Evolutionary conservation across 2,113 vertebrate species (phyloP).

Genomic region (Nothoprocta pentlandii): DNA sequence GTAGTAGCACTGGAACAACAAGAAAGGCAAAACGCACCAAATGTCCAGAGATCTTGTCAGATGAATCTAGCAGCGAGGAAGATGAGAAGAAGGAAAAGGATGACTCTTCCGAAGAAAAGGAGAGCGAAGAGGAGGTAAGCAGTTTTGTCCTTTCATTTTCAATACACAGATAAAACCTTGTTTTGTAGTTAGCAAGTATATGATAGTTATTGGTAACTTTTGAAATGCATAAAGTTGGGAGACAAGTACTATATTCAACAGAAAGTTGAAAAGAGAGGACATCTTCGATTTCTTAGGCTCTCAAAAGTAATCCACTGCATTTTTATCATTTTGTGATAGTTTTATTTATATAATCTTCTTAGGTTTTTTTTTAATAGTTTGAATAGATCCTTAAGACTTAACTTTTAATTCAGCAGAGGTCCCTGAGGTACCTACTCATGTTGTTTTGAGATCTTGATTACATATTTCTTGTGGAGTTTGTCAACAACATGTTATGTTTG

Average conservation of each 20-base stretch:
- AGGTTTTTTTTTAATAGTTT: neutral
- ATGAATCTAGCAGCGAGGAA: constrained; percentile 94
- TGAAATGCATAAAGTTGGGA: accelerated
- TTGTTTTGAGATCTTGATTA: neutral
- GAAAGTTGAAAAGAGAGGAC: neutral
- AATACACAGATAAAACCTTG: neutral
- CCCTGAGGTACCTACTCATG: neutral
- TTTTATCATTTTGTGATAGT: neutral
- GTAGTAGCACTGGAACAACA: constrained; percentile 79
- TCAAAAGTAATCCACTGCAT: neutral
- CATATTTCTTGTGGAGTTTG: neutral
- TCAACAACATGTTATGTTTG: neutral
- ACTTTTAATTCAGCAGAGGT: neutral
- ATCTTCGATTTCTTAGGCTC: neutral
- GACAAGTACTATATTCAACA: too few relatives aligned
- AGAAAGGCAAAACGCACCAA: constrained; percentile 87
- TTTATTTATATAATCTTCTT: neutral
- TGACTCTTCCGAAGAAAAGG: constrained; percentile 84
- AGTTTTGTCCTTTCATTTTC: neutral
- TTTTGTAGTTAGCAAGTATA: neutral
- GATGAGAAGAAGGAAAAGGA: constrained; percentile 86
- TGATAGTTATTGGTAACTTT: neutral
- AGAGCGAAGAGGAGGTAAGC: constrained; percentile 82
- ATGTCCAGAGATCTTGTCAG: constrained; percentile 92
- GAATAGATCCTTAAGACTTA: neutral